phyloP scores from a whole-genome alignment of 2,888 invertebrate species.

The Lordiphosa andalusiaca region DNA sequence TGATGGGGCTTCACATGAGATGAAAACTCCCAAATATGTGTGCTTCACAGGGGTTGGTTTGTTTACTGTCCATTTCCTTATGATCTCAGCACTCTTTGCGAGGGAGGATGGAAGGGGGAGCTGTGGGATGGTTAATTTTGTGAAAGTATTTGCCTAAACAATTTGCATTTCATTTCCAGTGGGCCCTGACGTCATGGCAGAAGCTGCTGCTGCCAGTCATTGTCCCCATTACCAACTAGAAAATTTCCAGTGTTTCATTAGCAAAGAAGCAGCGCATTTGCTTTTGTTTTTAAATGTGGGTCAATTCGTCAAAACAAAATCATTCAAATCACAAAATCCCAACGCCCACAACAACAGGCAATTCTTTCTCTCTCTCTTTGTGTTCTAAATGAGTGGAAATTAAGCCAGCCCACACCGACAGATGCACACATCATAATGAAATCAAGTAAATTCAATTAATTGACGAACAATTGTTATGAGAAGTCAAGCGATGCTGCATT shows the following conservation, averaged over 20 bases:
- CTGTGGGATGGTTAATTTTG: slow-evolving; percentile 1
- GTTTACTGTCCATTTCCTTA: slow-evolving; percentile 1
- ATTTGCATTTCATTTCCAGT: slow-evolving; percentile 32
- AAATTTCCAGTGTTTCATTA: slow-evolving; percentile 9
- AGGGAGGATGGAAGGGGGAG: too few species aligned
- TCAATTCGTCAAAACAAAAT: slow-evolving; percentile 1
- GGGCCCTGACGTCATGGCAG: slow-evolving; percentile 28
- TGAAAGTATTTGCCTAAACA: slow-evolving; percentile 17
- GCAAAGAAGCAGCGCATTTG: too few species aligned
- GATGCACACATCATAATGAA: slow-evolving; percentile 40
- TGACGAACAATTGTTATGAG: slow-evolving; percentile 29
- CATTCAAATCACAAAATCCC: slow-evolving; percentile 7
- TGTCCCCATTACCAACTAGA: too few species aligned
- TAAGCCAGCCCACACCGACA: slow-evolving; percentile 1
- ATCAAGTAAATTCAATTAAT: slow-evolving; percentile 65
- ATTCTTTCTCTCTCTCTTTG: slow-evolving; percentile 2
- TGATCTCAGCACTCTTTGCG: slow-evolving; percentile 21
- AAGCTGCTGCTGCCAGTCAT: slow-evolving; percentile 22
- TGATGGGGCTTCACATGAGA: slow-evolving; percentile 9
- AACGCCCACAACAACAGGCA: slow-evolving; percentile 19
- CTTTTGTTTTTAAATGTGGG: too few species aligned
- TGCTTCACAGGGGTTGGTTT: too few species aligned
- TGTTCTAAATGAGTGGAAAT: slow-evolving; percentile 22
- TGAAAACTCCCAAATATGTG: not conserved
- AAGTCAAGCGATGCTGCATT: slow-evolving; percentile 8